phyloP scores from a whole-genome alignment of 2,797 vertebrate genomes.

The Uromys caudimaculatus region DNA sequence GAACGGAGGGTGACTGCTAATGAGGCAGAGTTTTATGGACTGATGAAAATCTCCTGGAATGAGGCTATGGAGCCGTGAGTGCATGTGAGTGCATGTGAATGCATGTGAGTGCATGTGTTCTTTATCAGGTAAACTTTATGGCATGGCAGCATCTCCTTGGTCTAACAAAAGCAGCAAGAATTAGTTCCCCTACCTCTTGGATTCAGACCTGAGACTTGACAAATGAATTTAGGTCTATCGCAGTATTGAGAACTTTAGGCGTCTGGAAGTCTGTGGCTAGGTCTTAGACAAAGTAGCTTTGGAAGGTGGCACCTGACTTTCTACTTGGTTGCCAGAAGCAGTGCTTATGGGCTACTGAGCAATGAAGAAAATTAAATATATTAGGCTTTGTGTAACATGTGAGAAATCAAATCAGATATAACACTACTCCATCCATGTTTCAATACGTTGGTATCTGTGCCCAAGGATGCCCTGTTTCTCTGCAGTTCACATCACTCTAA shows the following conservation, averaged over 20 bases:
- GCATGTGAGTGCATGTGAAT: background rate
- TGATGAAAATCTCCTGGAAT: background rate
- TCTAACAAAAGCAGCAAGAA: background rate
- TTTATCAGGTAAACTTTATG: background rate
- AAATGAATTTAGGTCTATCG: fast-evolving
- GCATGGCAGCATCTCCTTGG: background rate
- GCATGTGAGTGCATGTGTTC: background rate
- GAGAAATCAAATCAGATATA: background rate
- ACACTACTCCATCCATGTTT: background rate
- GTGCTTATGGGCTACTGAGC: background rate
- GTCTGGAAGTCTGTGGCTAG: fast-evolving
- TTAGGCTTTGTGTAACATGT: background rate
- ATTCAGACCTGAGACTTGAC: background rate
- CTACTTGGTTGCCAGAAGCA: fast-evolving
- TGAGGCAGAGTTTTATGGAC: background rate
- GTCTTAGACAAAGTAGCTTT: background rate
- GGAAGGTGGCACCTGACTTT: fast-evolving
- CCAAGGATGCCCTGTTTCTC: background rate
- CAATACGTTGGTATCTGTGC: background rate
- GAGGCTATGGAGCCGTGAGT: background rate
- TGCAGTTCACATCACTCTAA: fast-evolving
- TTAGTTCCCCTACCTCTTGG: background rate
- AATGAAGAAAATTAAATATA: background rate
- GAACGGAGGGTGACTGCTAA: background rate
- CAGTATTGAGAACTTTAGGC: background rate